Percentiles rank a stretch among this genome's conserved stretches.
phyloP scores from a whole-genome alignment of 2,888 invertebrate genomes.

The Tribolium freemani region DNA sequence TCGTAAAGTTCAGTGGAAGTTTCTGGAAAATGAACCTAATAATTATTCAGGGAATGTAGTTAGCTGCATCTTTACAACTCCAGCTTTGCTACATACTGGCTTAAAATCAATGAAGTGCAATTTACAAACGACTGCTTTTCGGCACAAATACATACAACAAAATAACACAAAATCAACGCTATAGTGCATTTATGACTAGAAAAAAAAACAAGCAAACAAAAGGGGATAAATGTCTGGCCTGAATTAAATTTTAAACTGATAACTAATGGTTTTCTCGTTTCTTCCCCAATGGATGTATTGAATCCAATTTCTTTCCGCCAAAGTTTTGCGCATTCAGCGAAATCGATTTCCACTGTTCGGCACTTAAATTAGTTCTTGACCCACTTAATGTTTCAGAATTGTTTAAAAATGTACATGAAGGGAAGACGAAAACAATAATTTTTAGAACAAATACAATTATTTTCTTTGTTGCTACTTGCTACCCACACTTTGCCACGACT shows the following conservation, averaged over 20 bases:
- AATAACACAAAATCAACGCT: background rate
- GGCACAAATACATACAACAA: background rate
- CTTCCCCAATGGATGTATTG: background rate
- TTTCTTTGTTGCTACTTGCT: too few relatives aligned
- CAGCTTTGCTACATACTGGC: background rate
- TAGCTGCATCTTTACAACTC: background rate
- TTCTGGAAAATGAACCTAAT: background rate
- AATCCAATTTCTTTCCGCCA: background rate
- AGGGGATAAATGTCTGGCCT: background rate
- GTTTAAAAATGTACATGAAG: background rate
- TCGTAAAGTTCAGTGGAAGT: background rate
- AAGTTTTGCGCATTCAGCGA: background rate
- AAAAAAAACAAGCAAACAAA: background rate
- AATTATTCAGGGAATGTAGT: background rate
- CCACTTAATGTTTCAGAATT: background rate
- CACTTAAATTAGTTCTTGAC: background rate
- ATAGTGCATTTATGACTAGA: background rate
- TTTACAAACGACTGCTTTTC: background rate
- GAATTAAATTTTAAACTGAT: background rate
- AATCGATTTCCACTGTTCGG: background rate
- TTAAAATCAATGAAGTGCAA: background rate
- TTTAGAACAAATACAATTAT: too few relatives aligned
- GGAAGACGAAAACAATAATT: background rate
- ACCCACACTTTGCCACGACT: background rate
- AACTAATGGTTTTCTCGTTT: background rate